phyloP scores from a whole-genome alignment of 2,797 vertebrate genomes.

The Lacerta bilineata region DNA sequence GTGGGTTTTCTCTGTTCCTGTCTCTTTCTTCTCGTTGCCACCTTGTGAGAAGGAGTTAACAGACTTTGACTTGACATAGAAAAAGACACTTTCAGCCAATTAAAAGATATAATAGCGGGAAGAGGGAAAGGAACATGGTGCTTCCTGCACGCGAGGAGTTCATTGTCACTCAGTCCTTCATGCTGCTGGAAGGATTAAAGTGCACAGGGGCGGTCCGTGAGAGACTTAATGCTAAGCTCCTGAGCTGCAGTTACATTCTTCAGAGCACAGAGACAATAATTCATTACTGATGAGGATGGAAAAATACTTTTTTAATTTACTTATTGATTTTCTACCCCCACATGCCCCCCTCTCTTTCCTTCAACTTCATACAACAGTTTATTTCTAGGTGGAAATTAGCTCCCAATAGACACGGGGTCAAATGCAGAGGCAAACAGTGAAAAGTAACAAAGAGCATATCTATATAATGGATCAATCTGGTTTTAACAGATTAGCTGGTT shows the following conservation, averaged over 20 bases:
- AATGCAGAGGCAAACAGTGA: not conserved
- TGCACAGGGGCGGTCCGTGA: constrained; percentile 39
- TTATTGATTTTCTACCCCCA: constrained; percentile 41
- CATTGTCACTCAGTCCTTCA: constrained; percentile 49
- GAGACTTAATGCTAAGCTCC: constrained; percentile 64
- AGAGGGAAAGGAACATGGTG: not conserved
- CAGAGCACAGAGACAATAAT: constrained; percentile 53
- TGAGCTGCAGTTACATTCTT: constrained; percentile 24
- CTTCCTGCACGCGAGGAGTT: constrained; percentile 37
- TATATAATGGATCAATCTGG: not conserved
- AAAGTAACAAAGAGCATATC: no score
- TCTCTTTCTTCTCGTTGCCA: not conserved
- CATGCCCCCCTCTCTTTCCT: not conserved
- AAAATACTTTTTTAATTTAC: constrained; percentile 56
- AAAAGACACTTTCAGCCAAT: constrained; percentile 66
- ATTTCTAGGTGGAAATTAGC: not conserved
- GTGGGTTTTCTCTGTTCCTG: constrained; percentile 58
- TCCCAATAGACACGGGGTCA: not conserved
- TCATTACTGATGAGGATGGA: constrained; percentile 50
- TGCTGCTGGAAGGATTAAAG: constrained; percentile 58
- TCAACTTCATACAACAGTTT: not conserved
- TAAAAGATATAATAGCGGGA: constrained; percentile 69
- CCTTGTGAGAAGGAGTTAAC: constrained; percentile 21
- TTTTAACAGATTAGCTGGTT: not conserved
- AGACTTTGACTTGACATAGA: constrained; percentile 69